phyloP scores from a whole-genome alignment of 2,888 invertebrate species.

The Protonemura montana region DNA sequence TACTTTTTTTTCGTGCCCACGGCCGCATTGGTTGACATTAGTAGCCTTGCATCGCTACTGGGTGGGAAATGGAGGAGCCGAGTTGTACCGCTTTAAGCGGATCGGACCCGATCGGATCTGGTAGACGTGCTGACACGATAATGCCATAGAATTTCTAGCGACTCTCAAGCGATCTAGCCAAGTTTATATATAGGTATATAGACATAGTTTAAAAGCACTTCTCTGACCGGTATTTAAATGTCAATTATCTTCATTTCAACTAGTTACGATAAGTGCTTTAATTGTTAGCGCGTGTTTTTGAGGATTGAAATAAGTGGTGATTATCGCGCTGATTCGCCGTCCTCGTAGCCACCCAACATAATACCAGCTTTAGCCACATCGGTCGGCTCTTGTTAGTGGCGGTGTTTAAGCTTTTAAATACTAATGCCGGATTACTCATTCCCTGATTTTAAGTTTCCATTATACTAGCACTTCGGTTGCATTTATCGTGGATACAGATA shows the following conservation, averaged over 20 bases:
- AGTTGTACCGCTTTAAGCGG: background rate
- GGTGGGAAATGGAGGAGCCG: background rate
- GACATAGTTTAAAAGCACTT: background rate
- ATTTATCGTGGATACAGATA: background rate
- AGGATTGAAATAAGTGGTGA: slow-evolving; percentile 7
- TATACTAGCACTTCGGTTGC: background rate
- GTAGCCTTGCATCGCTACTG: background rate
- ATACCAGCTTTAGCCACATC: background rate
- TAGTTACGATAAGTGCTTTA: background rate
- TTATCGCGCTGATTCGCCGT: background rate
- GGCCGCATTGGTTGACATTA: background rate
- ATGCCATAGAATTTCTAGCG: background rate
- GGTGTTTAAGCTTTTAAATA: slow-evolving; percentile 12
- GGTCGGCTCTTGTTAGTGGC: slow-evolving; percentile 4
- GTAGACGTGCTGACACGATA: background rate
- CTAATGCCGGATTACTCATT: background rate
- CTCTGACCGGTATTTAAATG: background rate
- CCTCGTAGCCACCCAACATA: background rate
- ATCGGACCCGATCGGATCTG: background rate
- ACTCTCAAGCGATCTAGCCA: background rate
- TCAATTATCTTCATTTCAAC: background rate
- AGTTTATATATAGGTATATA: background rate
- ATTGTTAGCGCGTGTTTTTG: background rate
- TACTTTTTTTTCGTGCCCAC: background rate
- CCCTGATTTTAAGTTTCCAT: slow-evolving; percentile 7